These are phyloP conservation scores for Philhelius pedissequus DNA, from an alignment of 2,888 invertebrate genomes.

Conservation along the genomic window DNA sequence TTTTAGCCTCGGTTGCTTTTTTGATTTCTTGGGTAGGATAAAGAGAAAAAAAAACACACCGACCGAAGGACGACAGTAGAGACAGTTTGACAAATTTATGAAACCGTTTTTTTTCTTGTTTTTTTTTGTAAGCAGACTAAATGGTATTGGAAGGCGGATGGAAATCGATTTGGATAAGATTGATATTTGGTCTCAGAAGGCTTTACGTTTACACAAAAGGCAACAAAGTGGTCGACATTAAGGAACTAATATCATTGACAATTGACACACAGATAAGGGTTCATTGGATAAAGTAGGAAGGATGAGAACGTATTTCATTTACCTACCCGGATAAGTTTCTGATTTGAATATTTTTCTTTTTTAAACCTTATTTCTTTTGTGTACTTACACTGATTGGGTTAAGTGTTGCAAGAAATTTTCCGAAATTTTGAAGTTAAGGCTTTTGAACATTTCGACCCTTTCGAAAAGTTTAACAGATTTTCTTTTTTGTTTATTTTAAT, in stretches of 20 bases:
- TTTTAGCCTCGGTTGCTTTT: conserved; percentile 6
- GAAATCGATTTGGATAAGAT: conserved; percentile 45
- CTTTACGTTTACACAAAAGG: conserved; percentile 12
- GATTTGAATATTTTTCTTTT: not conserved
- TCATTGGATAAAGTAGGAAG: not conserved
- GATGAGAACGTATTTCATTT: conserved; percentile 10
- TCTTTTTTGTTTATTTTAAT: no score
- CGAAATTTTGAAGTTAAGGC: not conserved
- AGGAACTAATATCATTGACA: conserved; percentile 31
- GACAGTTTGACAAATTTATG: conserved; percentile 58
- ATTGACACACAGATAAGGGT: conserved; percentile 27
- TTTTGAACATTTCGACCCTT: not conserved
- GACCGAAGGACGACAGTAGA: not conserved
- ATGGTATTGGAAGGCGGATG: conserved; percentile 9
- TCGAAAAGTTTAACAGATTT: no score
- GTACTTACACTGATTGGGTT: not conserved
- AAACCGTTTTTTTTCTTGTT: conserved; percentile 4
- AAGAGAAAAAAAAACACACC: not conserved
- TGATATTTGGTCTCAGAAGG: conserved; percentile 4
- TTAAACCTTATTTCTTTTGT: not conserved
- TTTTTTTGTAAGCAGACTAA: conserved; percentile 18
- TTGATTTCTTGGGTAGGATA: conserved; percentile 19
- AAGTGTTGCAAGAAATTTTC: not conserved
- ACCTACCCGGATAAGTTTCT: not conserved
- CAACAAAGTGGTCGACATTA: conserved; percentile 16